Conservation (phyloP, 2,797 vertebrate genomes). For the Emys orbicularis region DNA sequence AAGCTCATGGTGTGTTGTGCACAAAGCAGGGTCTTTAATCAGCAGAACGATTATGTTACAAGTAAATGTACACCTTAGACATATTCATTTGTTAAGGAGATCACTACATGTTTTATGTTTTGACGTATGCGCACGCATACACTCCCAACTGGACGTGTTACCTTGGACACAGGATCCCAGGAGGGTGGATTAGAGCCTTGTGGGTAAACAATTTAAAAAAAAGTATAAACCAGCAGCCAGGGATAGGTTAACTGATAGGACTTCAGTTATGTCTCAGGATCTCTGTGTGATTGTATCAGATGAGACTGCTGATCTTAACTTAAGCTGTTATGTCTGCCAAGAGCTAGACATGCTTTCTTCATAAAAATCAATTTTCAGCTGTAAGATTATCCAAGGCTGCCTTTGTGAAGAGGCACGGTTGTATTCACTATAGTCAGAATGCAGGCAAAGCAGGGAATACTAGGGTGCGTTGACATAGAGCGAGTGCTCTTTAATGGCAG, state of each 20-base stretch:
- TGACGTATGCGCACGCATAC: neutral
- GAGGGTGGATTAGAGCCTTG: neutral
- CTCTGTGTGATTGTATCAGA: neutral
- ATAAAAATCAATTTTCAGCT: conserved; percentile 36
- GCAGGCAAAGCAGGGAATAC: neutral
- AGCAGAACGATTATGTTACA: neutral
- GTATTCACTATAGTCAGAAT: conserved; percentile 15
- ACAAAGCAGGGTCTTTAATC: neutral
- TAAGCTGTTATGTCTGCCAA: conserved; percentile 26
- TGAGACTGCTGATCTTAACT: neutral
- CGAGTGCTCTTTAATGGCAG: conserved; percentile 22
- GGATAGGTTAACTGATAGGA: conserved; percentile 27
- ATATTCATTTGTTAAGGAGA: neutral
- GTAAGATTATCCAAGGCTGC: conserved; percentile 35
- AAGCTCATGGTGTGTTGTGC: fast-evolving
- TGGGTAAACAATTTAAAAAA: neutral
- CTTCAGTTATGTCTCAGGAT: conserved; percentile 10
- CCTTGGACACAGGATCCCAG: neutral
- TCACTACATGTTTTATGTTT: conserved; percentile 4
- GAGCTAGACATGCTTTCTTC: conserved; percentile 33
- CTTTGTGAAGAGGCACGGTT: neutral
- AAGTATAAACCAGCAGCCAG: neutral
- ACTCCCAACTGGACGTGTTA: neutral
- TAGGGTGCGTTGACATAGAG: neutral
- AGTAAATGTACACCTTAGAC: neutral